A percentile compares a stretch with the other conserved stretches of the same genome.
These are phyloP conservation scores for Luperina testacea DNA, from an alignment of 2,888 invertebrate genomes.

Conservation along the genomic window DNA sequence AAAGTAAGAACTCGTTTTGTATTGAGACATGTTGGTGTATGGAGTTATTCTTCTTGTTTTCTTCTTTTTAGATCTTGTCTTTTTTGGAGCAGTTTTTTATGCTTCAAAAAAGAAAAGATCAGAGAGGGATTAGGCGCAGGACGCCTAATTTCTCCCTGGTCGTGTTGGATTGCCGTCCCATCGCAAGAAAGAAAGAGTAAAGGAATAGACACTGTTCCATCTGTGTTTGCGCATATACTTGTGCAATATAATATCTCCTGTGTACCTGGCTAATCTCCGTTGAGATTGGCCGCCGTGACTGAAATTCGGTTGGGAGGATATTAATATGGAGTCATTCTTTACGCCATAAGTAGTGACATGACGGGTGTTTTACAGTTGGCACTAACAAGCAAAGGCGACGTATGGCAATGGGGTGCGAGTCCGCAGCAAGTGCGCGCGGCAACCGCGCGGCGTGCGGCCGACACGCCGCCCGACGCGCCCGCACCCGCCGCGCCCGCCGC, in stretches of 20 bases:
- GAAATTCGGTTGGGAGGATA: neutral
- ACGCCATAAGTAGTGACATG: neutral
- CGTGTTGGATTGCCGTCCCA: neutral
- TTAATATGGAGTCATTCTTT: neutral
- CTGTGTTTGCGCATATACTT: neutral
- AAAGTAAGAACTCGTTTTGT: neutral
- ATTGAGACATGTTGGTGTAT: neutral
- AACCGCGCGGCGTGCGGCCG: constrained; percentile 83
- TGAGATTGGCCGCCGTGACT: neutral
- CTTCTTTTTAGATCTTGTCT: neutral
- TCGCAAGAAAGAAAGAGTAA: neutral
- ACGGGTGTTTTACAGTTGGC: constrained; percentile 72
- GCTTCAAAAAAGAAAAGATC: no score
- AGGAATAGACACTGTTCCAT: neutral
- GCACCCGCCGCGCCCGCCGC: neutral
- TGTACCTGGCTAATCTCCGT: neutral
- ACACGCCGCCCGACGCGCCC: constrained; percentile 53
- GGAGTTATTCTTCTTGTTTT: neutral
- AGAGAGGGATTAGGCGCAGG: no score
- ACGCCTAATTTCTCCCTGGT: neutral
- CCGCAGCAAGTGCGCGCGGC: constrained; percentile 91
- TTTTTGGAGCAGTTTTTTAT: neutral
- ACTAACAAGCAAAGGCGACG: constrained; percentile 83
- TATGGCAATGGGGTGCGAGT: constrained; percentile 91
- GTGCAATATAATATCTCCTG: neutral